Evolutionary conservation across 2,888 invertebrate species (phyloP).

Genomic region (Dolomedes plantarius): DNA sequence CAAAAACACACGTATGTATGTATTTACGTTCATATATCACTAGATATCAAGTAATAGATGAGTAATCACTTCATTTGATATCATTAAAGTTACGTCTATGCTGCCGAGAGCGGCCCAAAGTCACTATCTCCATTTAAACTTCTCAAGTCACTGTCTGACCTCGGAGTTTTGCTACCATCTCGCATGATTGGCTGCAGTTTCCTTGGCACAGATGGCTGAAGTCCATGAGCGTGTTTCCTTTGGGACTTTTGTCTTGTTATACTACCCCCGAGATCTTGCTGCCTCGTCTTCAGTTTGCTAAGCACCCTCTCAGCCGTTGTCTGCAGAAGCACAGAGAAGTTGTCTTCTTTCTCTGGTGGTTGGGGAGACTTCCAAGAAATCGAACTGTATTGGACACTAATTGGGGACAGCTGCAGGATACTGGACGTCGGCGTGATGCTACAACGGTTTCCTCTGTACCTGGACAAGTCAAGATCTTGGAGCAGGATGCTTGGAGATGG

Average conservation of each 20-base stretch:
- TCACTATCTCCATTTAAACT: slow-evolving; percentile 41
- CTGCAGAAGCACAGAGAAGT: slow-evolving; percentile 45
- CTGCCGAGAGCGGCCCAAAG: slow-evolving; percentile 46
- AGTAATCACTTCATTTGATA: too few relatives aligned
- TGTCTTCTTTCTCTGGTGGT: slow-evolving; percentile 40
- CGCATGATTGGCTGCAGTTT: slow-evolving; percentile 58
- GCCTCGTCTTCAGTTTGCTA: slow-evolving; percentile 43
- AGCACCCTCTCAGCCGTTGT: slow-evolving; percentile 62
- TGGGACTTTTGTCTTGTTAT: slow-evolving; percentile 33
- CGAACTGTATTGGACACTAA: slow-evolving; percentile 31
- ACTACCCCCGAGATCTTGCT: slow-evolving; percentile 40
- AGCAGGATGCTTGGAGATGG: slow-evolving; percentile 17
- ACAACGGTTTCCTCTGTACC: slow-evolving; percentile 24
- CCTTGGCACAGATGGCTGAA: slow-evolving; percentile 46
- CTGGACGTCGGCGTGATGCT: slow-evolving; percentile 39
- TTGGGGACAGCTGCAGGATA: slow-evolving; percentile 10
- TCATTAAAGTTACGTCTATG: slow-evolving; percentile 23
- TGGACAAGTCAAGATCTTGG: slow-evolving; percentile 46
- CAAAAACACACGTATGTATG: too few relatives aligned
- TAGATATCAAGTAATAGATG: too few relatives aligned
- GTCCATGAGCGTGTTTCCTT: slow-evolving; percentile 21
- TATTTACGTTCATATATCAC: too few relatives aligned
- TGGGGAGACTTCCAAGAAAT: slow-evolving; percentile 13
- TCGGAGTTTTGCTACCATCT: slow-evolving; percentile 48
- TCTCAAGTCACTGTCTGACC: slow-evolving; percentile 44